Evolutionary conservation across 2,888 invertebrate species (phyloP), one percentile per base, ranked within the genome.

Genomic region (Cloeon dipterum): DNA sequence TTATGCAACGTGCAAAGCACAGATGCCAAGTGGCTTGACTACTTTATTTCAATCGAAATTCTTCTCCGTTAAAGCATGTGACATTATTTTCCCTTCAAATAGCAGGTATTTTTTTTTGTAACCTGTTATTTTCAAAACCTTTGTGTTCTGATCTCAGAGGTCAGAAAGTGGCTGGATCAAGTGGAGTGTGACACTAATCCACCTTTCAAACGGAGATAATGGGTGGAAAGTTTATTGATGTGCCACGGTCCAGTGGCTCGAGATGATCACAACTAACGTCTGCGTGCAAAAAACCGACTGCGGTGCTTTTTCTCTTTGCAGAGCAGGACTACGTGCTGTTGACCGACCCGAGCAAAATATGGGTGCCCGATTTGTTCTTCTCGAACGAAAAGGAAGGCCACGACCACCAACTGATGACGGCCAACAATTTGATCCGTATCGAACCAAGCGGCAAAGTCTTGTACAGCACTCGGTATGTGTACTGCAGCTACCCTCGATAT

Each of bases 321-420:
- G 38, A 19, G 11, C 16, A 42, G 5, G 38, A 40, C 21, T 46
- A 44, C 20, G 21, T 49, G 32, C 41, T 43, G 2, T 32, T 49
- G 33, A 41, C 41, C 5, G 45, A 45, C 26, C 37, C 41, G 39
- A 52, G 53, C 33, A 48, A 50, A 21, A 49, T 61, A 2, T 61
- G 61, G 61, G 51, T 54, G 25, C 60, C 61, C 1, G 61, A 61
- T 44, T 47, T 58, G 11, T 61, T 58, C 41, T 56, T 58, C 42
- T 48, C 58, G 40, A 61, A 60, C 34, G 61, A 61, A 45, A 58
- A 57, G 43, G 49, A 51, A 34, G 58, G 56, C 5, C 52, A 52
- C 40, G 51, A 55, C 5, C 55, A 56, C 43, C 46, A 52, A 8
- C 47, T 53, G 3, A 48, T 52, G 35, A 46, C 47, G 39, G 48